These are phyloP conservation scores for Spheniscus humboldti DNA, from an alignment of 2,797 vertebrate species.

Conservation along the genomic window DNA sequence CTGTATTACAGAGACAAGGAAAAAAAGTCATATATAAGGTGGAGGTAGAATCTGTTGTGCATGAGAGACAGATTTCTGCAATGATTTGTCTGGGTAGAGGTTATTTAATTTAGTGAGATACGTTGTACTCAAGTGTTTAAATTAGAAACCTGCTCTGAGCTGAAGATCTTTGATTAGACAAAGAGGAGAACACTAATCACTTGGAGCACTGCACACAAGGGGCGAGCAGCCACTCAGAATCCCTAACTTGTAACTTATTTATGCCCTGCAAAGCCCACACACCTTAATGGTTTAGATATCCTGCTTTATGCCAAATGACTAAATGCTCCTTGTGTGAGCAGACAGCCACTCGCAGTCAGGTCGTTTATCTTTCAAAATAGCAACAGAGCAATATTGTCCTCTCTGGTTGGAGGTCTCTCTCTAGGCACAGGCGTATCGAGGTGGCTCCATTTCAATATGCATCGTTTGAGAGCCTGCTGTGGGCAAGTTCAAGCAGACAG, in stretches of 20 bases:
- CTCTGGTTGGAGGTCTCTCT: background rate
- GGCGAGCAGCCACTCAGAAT: slow-evolving; percentile 2
- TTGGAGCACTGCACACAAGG: background rate
- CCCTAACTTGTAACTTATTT: slow-evolving; percentile 7
- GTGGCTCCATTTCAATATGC: background rate
- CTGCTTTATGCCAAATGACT: background rate
- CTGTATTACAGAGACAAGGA: background rate
- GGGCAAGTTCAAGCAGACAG: background rate
- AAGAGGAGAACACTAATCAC: slow-evolving; percentile 15
- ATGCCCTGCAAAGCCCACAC: slow-evolving; percentile 6
- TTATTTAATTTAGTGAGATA: slow-evolving; percentile 42
- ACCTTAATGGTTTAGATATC: background rate
- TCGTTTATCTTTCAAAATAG: slow-evolving; percentile 9
- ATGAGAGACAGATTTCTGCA: background rate
- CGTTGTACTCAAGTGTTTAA: background rate
- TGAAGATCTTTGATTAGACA: slow-evolving; percentile 27
- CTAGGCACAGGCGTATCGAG: background rate
- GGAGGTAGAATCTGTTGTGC: background rate
- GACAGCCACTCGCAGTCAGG: background rate
- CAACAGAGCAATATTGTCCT: background rate
- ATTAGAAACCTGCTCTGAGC: slow-evolving; percentile 25
- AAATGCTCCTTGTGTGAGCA: background rate
- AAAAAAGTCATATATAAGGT: background rate
- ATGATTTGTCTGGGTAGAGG: slow-evolving; percentile 26
- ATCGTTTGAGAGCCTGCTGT: background rate